Base-by-base conservation (phyloP, 2,888 invertebrate species). In the Aporophyla nigra region DNA sequence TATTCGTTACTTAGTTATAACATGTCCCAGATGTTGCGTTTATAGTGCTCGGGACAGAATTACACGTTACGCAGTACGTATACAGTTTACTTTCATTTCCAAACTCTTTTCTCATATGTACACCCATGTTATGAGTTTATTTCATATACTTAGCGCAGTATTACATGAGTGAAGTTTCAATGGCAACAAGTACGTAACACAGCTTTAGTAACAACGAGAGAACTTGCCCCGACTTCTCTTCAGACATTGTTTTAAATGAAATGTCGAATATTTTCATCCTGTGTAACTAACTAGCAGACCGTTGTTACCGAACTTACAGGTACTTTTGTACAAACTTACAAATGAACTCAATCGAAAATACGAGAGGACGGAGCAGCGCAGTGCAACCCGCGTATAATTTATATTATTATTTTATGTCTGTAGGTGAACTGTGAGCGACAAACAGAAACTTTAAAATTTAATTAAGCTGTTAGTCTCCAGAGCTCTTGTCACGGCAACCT, bases 391-490 rank as follows among this genome's bases (percentile, higher is more conserved):
- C 58, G 59, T 79, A 79, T 63, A 78, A 74, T 78, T 80, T 78
- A 76, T 80, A 72, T 76, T 74, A 71, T 68, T 33, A 78, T 75
- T 74, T 72, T 80, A 74, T 81, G 59, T 33, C 10, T 59, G 79
- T 88, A 87, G 83, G 71, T 78, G 43, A 9, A 88, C 85, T 80
- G 83, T 86, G 68, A 86, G 78, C 84, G 83, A 86, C 86, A 88
- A 90, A 89, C 90, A 87, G 80, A 84, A 91, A 90, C 83, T 92
- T 90, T 87, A 83, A 90, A 91, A 91, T 91, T 91, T 90, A 93
- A 93, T 92, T 91, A 92, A 91, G 87, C 88, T 86, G 78, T 87
- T 90, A 88, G 88, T 87, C 87, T 82, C 80, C 77, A 78, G 83
- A 90, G 91, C 89, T 89, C 90, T 90, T 92, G 89, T 89, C 88